These are phyloP conservation scores for Palloptera scutellata DNA, from an alignment of 2,888 invertebrate species.

Conservation along the genomic window DNA sequence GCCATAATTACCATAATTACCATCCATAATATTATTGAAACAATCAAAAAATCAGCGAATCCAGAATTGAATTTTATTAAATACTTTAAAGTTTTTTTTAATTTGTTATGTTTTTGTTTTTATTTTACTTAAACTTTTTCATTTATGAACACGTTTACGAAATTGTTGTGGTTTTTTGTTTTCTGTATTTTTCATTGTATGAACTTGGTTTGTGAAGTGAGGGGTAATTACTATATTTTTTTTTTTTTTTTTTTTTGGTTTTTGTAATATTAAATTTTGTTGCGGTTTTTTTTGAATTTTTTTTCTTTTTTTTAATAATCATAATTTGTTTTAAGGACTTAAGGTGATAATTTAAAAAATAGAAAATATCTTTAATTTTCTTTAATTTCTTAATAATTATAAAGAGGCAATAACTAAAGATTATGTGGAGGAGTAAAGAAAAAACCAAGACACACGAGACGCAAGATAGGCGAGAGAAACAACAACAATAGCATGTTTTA, in stretches of 20 bases:
- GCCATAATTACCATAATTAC: not conserved
- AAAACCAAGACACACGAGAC: not conserved
- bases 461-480: no score
- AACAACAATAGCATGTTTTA: no score
- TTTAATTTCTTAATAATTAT: no score
- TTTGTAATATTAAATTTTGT: no score
- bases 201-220: not conserved
- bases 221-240: no score
- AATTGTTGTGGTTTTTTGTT: slow-evolving; percentile 5
- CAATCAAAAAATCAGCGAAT: slow-evolving; percentile 20
- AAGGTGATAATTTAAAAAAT: no score
- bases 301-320: not conserved
- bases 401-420: no score
- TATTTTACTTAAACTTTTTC: not conserved
- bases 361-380: no score
- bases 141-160: slow-evolving; percentile 33
- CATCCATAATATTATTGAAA: no score
- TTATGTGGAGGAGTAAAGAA: not conserved
- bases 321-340: no score
- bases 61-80: slow-evolving; percentile 9
- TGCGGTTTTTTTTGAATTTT: not conserved
- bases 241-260: no score
- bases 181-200: slow-evolving; percentile 11
- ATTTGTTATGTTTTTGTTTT: slow-evolving; percentile 15
- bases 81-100: slow-evolving; percentile 39